Percentiles rank a stretch among this genome's conserved stretches.
Conservation (phyloP, 2,888 invertebrate genomes). For the Volucella bombylans region DNA sequence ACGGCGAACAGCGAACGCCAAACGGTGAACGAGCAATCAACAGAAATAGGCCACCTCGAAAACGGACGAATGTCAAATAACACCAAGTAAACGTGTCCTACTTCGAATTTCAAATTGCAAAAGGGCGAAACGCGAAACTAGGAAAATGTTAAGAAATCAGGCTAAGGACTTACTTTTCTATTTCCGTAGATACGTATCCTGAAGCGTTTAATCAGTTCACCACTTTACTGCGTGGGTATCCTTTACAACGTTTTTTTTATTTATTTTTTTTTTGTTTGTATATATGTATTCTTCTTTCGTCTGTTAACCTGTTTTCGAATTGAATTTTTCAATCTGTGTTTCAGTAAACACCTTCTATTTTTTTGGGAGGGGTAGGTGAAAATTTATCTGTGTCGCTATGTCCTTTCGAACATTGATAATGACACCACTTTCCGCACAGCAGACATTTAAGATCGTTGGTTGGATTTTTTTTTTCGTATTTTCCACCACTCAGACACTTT, state of each 20-base stretch:
- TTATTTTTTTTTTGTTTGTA: background rate
- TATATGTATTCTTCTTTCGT: constrained; percentile 1
- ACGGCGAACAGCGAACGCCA: background rate
- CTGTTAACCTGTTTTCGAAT: constrained; percentile 2
- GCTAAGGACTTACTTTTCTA: constrained; percentile 66
- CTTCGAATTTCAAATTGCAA: background rate
- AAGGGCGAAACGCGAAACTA: background rate
- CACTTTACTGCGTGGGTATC: constrained; percentile 48
- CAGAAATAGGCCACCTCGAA: background rate
- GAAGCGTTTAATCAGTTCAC: constrained; percentile 65
- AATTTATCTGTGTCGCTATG: constrained; percentile 48
- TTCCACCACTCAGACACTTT: constrained; percentile 24
- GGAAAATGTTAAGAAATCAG: background rate
- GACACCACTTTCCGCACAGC: constrained; percentile 34
- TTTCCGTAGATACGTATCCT: constrained; percentile 73
- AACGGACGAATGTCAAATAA: constrained; percentile 14
- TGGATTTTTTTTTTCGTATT: constrained; percentile 4
- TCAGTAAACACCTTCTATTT: constrained; percentile 16
- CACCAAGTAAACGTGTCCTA: constrained; percentile 19
- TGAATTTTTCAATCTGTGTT: constrained; percentile 17
- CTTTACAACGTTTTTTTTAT: constrained; percentile 13
- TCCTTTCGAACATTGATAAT: constrained; percentile 62
- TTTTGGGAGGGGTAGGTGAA: too few relatives aligned
- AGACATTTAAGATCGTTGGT: constrained; percentile 59
- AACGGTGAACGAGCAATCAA: background rate